Evolutionary conservation across 1,140 invertebrate genomes (phyloP), one percentile per base, ranked within the genome.

Genomic region (Apis dorsata): DNA sequence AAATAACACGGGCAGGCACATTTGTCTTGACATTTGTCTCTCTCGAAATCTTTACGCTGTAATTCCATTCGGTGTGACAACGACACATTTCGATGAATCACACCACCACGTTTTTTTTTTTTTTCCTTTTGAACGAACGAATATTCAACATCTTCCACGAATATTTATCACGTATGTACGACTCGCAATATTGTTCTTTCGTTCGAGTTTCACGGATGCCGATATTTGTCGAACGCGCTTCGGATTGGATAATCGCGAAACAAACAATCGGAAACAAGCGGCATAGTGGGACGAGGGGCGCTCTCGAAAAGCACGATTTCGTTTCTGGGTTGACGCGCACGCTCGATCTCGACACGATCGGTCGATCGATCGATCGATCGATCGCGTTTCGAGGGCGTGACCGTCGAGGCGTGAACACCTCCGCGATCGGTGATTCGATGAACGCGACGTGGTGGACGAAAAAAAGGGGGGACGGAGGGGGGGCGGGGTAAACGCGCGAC

Each of bases 221-320:
- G 63, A 87, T 80, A 86, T 86, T 74, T 62, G 28, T 24, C n/a
- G 1, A 13, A 21, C 34, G 12, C 24, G 24, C 24, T n/a, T n/a
- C 62, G 9, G 75, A 51, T 17, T 13, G 59, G 24, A 11, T 59
- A 86, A 79, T 66, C 57, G 57, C 57, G 63, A 76, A 78, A 84
- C 68, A 81, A 81, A 68, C 19, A 74, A 81, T 87, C 82, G 85
- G 86, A 74, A 88, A 79, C 86, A 85, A 88, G 86, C 75, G 83
- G 83, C 80, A 77, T 82, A 82, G 74, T 82, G 74, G 80, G 65
- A 82, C 59, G 73, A 82, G 76, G 49, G 78, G 49, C 70, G 74
- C 82, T 74, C 63, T 65, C 84, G 79, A 63, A 78, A 81, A 57
- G 66, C 60, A 28, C 24, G 69, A 44, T 79, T 34, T 74, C 34